Evolutionary conservation across 2,888 invertebrate genomes (phyloP), one percentile per base, ranked within the genome.

Genomic region (Clusia tigrina): DNA sequence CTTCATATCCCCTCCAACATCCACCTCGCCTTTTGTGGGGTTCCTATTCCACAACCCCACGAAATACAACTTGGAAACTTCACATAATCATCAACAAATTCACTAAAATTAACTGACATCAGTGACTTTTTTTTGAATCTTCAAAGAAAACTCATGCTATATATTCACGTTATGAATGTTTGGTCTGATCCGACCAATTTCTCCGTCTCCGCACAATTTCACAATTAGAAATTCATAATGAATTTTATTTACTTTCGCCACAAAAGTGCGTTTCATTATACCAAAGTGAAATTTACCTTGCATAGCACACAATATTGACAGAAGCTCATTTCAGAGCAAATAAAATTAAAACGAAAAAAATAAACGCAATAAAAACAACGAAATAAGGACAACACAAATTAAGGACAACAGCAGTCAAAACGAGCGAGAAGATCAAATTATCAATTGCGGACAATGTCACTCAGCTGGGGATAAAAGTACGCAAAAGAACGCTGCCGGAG

Each of bases 201-300:
- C 17, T 9, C 24, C 42, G 20, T 18, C 10, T 58, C 15, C 25
- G 63, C 67, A 69, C 63, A 64, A 23, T 38, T 24, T 59, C 62
- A 74, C 74, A 76, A 76, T 77, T 77, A 76, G 68, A 76, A 78
- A 77, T 76, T 78, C 76, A 77, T 77, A 78, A 77, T 77, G 77
- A 77, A 77, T 78, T 78, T 74, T 77, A 77, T 77, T 77, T 78
- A 72, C 74, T 68, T 68, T 72, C 70, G 74, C 74, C 74, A 55
- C 64, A 67, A 58, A 71, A 75, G 64, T 51, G 60, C 56, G 42
- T 42, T 52, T 56, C 53, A 51, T 22, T 15, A 32, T 6, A 9
- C 32, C 32, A 32, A 6, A n/a, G n/a, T 32, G 32, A 32, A 42
- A 15, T 42, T 42, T 42, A 3, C n/a, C 15, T 2, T 32, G 38